Conservation (phyloP, 2,888 invertebrate species). For the Helicoverpa assulta region DNA sequence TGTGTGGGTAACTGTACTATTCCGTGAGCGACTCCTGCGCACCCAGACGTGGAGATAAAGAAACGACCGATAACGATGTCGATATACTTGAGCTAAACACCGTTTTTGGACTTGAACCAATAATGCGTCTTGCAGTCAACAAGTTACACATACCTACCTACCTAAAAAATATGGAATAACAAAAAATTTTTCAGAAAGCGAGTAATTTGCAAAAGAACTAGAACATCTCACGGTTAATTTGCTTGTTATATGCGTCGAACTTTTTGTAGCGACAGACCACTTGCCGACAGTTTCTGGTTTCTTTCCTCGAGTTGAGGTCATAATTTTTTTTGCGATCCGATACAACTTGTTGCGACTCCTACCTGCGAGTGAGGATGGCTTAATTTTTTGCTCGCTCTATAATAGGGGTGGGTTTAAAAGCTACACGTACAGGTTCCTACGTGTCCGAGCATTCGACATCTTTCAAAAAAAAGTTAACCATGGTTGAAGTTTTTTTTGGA, state of each 20-base stretch:
- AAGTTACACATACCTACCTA: constrained; percentile 14
- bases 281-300: constrained; percentile 65
- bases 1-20: constrained; percentile 86
- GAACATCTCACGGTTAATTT: constrained; percentile 74
- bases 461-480: constrained; percentile 4
- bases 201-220: constrained; percentile 67
- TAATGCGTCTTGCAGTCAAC: not conserved
- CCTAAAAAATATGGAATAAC: constrained; percentile 11
- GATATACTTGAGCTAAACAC: constrained; percentile 26
- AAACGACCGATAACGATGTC: constrained; percentile 68
- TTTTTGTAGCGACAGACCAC: constrained; percentile 64
- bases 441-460: constrained; percentile 31
- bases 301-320: constrained; percentile 66
- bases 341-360: constrained; percentile 56
- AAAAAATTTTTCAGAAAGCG: constrained; percentile 56
- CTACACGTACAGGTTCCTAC: constrained; percentile 43
- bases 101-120: constrained; percentile 11
- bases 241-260: constrained; percentile 65
- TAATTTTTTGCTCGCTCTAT: constrained; percentile 57
- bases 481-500: constrained; percentile 24
- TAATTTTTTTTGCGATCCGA: constrained; percentile 63
- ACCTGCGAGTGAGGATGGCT: constrained; percentile 57
- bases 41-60: constrained; percentile 74
- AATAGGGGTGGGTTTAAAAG: constrained; percentile 51
- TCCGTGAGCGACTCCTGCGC: constrained; percentile 77